These are phyloP conservation scores for Opisthocomus hoazin DNA, from an alignment of 2,113 vertebrate species.

Conservation along the genomic window DNA sequence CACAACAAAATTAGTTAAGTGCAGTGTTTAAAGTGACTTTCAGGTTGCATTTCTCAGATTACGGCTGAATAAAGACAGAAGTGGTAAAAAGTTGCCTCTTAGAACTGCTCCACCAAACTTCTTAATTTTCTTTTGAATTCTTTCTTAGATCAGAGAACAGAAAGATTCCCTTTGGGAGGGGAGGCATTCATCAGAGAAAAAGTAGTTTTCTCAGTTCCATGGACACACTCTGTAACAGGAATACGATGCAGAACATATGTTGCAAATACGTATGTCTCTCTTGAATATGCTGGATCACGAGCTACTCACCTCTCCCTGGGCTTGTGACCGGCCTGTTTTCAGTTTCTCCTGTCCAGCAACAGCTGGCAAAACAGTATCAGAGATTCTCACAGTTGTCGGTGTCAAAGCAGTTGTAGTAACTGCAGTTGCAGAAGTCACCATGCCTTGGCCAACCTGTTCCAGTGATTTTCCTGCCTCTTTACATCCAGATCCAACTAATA, in stretches of 20 bases:
- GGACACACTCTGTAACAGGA: background rate
- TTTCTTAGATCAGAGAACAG: background rate
- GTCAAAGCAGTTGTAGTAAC: slow-evolving; percentile 79
- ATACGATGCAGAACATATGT: background rate
- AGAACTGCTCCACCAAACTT: background rate
- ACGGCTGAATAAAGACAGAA: background rate
- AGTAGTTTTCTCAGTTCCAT: background rate
- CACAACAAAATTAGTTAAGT: background rate
- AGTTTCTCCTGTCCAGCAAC: slow-evolving; percentile 78
- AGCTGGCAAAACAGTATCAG: slow-evolving; percentile 77
- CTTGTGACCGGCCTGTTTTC: slow-evolving; percentile 73
- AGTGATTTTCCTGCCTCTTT: slow-evolving; percentile 75
- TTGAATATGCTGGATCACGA: background rate
- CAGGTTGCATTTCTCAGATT: background rate
- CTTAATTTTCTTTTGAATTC: background rate
- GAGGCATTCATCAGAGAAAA: background rate
- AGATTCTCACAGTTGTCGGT: slow-evolving; percentile 79
- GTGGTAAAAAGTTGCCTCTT: background rate
- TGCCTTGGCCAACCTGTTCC: slow-evolving; percentile 77
- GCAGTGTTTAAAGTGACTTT: background rate
- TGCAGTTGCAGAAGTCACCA: slow-evolving; percentile 67
- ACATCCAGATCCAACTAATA: slow-evolving; percentile 75
- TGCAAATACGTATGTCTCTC: background rate
- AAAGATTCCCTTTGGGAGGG: background rate
- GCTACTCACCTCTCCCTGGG: slow-evolving; percentile 84